These are phyloP conservation scores for Microcebus jonahi DNA, from an alignment of 2,113 vertebrate species.

Conservation along the genomic window DNA sequence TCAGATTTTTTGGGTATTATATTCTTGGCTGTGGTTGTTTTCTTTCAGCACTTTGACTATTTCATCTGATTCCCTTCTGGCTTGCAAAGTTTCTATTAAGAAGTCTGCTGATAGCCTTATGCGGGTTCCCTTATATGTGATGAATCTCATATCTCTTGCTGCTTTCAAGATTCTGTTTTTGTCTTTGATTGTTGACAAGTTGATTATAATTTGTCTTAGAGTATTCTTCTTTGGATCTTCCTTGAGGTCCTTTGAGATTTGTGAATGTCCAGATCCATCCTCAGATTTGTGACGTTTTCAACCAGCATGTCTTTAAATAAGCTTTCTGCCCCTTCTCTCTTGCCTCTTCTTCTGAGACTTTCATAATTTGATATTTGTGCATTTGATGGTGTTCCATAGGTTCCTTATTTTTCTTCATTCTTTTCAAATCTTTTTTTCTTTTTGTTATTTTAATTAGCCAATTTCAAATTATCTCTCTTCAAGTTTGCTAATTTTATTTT, in stretches of 20 bases:
- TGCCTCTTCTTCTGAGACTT: background rate
- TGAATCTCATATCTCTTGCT: background rate
- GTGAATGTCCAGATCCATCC: background rate
- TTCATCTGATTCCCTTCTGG: background rate
- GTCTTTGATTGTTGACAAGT: background rate
- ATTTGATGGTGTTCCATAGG: background rate
- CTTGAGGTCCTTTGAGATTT: background rate
- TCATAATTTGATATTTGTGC: background rate
- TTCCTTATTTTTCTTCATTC: background rate
- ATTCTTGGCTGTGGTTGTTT: background rate
- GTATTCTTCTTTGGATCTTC: background rate
- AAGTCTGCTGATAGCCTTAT: background rate
- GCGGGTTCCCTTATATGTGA: background rate
- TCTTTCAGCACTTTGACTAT: background rate
- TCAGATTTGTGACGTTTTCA: background rate
- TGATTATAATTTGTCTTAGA: background rate
- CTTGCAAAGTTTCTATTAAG: background rate
- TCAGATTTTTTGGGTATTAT: background rate
- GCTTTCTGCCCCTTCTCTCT: background rate
- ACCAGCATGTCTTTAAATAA: background rate
- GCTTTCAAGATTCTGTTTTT: background rate
- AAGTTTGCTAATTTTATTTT: background rate
- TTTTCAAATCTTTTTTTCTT: background rate
- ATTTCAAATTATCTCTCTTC: background rate
- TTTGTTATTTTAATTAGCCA: background rate